Evolutionary conservation across 92 coral and sea anemone genomes (phyloP).

Genomic region (Paragorgia papillata): DNA sequence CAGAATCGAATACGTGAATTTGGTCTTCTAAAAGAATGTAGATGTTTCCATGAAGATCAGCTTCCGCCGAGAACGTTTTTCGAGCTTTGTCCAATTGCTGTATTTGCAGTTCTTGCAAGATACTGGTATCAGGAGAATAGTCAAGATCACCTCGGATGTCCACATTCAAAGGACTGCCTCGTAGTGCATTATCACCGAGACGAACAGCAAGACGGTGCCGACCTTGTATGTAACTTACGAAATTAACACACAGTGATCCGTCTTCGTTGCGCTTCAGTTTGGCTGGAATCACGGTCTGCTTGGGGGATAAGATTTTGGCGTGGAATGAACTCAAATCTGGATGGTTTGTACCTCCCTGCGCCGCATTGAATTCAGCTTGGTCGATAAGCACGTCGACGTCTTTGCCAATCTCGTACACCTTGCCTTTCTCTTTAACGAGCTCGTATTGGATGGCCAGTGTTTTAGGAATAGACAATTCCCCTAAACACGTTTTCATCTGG

Average conservation of each 20-base stretch:
- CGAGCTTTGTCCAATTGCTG: background rate
- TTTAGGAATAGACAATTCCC: slow-evolving; percentile 5
- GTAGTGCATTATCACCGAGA: slow-evolving; percentile 1
- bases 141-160: slow-evolving; percentile 17
- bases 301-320: slow-evolving; percentile 21
- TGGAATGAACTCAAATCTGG: slow-evolving; percentile 18
- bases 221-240: slow-evolving; percentile 12
- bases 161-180: slow-evolving; percentile 26
- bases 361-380: background rate
- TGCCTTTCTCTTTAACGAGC: slow-evolving; percentile 4
- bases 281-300: slow-evolving; percentile 18
- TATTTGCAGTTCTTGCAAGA: slow-evolving; percentile 12
- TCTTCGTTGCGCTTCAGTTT: slow-evolving; percentile 15
- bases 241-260: slow-evolving; percentile 18
- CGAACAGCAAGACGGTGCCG: slow-evolving; percentile 37
- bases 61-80: background rate
- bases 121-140: slow-evolving; percentile 19
- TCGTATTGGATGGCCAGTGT: background rate
- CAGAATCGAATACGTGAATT: slow-evolving; percentile 17
- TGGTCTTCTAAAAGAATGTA: background rate
- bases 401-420: slow-evolving; percentile 26
- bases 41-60: slow-evolving; percentile 17
- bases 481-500: slow-evolving; percentile 21
- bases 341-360: background rate
- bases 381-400: background rate